Percentiles rank a stretch among this genome's conserved stretches.
These are phyloP conservation scores for Platypus cylindrus DNA, from an alignment of 2,888 invertebrate genomes.

Conservation along the genomic window DNA sequence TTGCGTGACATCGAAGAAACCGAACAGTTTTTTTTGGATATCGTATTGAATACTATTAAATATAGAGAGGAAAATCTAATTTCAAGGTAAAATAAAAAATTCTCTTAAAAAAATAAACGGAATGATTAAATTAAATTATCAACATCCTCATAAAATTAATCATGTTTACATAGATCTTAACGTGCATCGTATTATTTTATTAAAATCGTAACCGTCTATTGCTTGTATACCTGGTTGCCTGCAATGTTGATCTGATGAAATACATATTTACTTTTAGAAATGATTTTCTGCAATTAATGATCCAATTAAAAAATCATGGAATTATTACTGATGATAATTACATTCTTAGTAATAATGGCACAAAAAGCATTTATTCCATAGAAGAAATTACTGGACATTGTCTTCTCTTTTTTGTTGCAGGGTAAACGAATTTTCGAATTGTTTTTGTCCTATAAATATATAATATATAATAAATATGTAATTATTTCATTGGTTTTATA, in stretches of 20 bases:
- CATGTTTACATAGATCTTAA: neutral
- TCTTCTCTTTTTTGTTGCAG: slow-evolving; percentile 15
- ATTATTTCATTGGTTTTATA: too few species aligned
- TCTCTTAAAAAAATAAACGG: too few species aligned
- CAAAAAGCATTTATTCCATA: neutral
- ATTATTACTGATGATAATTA: slow-evolving; percentile 20
- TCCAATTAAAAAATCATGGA: slow-evolving; percentile 32
- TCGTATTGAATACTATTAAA: slow-evolving; percentile 34
- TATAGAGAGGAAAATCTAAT: slow-evolving; percentile 36
- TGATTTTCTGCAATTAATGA: slow-evolving; percentile 42
- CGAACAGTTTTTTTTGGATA: slow-evolving; percentile 33
- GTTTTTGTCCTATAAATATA: neutral
- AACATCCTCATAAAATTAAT: too few species aligned
- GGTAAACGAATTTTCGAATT: slow-evolving; percentile 7
- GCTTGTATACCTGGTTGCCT: neutral
- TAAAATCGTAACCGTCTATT: too few species aligned
- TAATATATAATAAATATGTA: too few species aligned
- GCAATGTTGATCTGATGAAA: too few species aligned
- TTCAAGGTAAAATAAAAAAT: slow-evolving; percentile 3
- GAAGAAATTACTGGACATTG: slow-evolving; percentile 6
- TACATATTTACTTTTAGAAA: slow-evolving; percentile 26
- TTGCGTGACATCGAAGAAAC: neutral
- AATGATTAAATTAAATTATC: too few species aligned
- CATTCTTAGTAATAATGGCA: neutral
- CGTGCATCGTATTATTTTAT: neutral